Base-by-base conservation (phyloP, 2,113 vertebrate species). In the Oxyruncus cristatus region DNA sequence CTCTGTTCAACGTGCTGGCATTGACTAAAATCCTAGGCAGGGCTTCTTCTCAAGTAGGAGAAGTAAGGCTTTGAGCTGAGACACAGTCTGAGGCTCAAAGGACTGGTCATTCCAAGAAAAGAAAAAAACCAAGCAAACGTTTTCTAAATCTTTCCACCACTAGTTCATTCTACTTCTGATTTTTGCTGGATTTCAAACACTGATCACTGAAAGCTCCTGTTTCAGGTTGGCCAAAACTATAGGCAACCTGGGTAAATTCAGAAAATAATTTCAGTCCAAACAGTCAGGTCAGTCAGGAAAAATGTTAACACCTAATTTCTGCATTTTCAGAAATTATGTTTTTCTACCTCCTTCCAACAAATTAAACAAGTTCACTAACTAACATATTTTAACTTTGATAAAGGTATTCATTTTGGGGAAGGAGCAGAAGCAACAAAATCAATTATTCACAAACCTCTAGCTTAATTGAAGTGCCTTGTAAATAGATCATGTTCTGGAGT, bases 1-100 rank as follows among this genome's bases (percentile, higher is more conserved):
- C 42, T 50, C 35, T 55, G 12, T 37, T 53, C 49, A 7, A 33
- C 0, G 1, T 44, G 47, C 41, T 86, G 46, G 28, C 2, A 1
- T 49, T 35, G 44, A 20, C 2, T 61, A 56, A 71, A 68, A 63
- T 56, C 49, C 47, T 8, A 12, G 46, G 20, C 20, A 22, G 8
- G 17, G 15, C 30, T 84, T 72, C 53, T 80, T 42, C 39, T 53
- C 13, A 11, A 63, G 35, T 50, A 50, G 18, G 9, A 67, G 27
- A 78, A 85, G 44, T 9, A 42, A 41, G 24, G 27, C 15, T 80
- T 33, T 76, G 41, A 58, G 49, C 53, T 73, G 58, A 4, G 7
- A 22, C 41, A 37, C 14, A 18, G 14, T 5, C 33, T 65, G 55
- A 50, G 46, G 15, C 52, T 65, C 39, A 56, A 67, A 35, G 32